Base-by-base conservation (phyloP, 2,888 invertebrate genomes). In the Plemyria rubiginata region DNA sequence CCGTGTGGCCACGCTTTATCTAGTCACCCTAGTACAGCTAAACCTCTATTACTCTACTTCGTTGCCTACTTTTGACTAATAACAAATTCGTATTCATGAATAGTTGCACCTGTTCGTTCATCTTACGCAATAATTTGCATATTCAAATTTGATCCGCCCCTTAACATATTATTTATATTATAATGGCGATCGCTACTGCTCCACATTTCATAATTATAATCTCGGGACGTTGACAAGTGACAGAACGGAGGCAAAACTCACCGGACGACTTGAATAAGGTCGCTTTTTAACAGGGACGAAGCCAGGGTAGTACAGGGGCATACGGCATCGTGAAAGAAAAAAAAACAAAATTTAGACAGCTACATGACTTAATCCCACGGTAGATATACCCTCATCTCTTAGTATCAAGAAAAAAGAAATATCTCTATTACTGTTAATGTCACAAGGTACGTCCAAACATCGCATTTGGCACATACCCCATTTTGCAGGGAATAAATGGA, bases 181-280 rank as follows among this genome's bases (percentile, higher is more conserved):
- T 32, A 57, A 43, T 53, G 51, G 32, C 53, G 60, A 54, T 54
- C 51, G 56, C 56, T 36, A 60, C 28, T 60, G 75, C 71, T 74
- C 74, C 62, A 75, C 71, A 75, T 72, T 73, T 75, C 65, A 67
- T 73, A 73, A 75, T 73, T 68, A 73, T 69, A 70, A 74, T 72
- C 70, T 68, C 69, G 68, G 65, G 67, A 70, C 68, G 60, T 65
- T 61, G 55, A 58, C 54, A 45, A 50, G 62, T 62, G 67, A 69
- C 70, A 59, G 66, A 66, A 62, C 55, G 59, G 61, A 61, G 56
- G 61, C 66, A 58, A 53, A 56, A 68, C 63, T 66, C 60, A 60
- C 61, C 51, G 9, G 51, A 61, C 64, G 36, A 62, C 60, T 66
- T 54, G 22, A 57, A 63, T 62, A 59, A 65, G 64, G 64, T 60